These are phyloP conservation scores for Glyptemys insculpta DNA, from an alignment of 2,797 vertebrate species.

Conservation along the genomic window DNA sequence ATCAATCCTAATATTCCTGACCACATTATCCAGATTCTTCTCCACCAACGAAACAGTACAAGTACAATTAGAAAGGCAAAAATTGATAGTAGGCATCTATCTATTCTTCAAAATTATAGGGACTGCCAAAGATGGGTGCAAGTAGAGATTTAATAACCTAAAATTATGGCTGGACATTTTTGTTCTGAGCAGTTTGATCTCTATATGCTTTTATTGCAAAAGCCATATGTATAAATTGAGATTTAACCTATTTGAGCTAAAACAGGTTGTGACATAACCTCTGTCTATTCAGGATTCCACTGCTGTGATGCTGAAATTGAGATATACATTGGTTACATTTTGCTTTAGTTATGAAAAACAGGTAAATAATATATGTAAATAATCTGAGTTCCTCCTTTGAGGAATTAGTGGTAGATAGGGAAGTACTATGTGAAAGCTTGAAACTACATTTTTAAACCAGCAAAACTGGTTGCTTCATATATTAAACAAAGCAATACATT, in stretches of 20 bases:
- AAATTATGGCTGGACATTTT: not conserved
- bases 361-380: not conserved
- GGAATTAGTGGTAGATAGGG: not conserved
- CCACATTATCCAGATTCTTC: not conserved
- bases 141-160: not conserved
- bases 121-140: not conserved
- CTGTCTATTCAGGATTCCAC: not conserved
- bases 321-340: not conserved
- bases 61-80: not conserved
- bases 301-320: not conserved
- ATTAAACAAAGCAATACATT: not conserved
- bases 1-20: not conserved
- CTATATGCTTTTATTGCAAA: not conserved
- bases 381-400: not conserved
- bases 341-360: not conserved
- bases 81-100: not conserved
- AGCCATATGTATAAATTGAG: not conserved
- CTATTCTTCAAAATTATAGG: not conserved
- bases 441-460: not conserved
- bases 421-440: not conserved
- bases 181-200: not conserved
- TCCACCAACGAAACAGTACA: not conserved
- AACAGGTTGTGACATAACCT: not conserved
- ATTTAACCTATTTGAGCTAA: not conserved
- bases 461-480: not conserved